phyloP scores from a whole-genome alignment of 2,888 invertebrate species.

The Gymnosoma rotundatum region DNA sequence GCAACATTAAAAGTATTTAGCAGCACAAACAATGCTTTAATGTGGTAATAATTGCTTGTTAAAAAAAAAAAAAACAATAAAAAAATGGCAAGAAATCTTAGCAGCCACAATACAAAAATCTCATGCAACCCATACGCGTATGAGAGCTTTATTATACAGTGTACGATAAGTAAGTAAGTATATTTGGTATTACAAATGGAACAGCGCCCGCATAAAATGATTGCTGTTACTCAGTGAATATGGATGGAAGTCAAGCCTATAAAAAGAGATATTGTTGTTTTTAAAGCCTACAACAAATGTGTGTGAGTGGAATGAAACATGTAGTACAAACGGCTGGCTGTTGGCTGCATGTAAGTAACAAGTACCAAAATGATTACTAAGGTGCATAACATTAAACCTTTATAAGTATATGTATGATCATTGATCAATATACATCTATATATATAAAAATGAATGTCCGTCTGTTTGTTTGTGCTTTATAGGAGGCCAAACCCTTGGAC shows the following conservation, averaged over 20 bases:
- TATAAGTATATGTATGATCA: conserved; percentile 24
- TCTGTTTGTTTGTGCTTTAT: too few species aligned
- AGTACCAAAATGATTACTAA: conserved; percentile 23
- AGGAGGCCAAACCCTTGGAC: too few species aligned
- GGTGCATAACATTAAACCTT: conserved; percentile 21
- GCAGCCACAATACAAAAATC: conserved; percentile 37
- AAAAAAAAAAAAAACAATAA: conserved; percentile 4
- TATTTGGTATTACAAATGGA: conserved; percentile 68
- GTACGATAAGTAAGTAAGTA: neutral
- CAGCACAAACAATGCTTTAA: conserved; percentile 62
- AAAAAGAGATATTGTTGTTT: conserved; percentile 55
- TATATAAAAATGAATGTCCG: too few species aligned
- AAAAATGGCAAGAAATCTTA: conserved; percentile 13
- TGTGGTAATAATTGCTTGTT: conserved; percentile 59
- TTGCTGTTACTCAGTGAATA: conserved; percentile 43
- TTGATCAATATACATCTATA: conserved; percentile 41
- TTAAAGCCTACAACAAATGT: conserved; percentile 48
- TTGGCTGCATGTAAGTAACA: conserved; percentile 19
- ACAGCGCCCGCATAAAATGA: conserved; percentile 66
- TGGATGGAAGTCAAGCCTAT: conserved; percentile 62
- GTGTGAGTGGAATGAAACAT: conserved; percentile 46
- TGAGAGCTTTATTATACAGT: neutral
- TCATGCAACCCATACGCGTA: conserved; percentile 29
- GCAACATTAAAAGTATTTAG: conserved; percentile 47
- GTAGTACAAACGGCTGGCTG: conserved; percentile 19